Evolutionary conservation across 2,888 invertebrate species (phyloP).

Genomic region (Calephelis perditalis): DNA sequence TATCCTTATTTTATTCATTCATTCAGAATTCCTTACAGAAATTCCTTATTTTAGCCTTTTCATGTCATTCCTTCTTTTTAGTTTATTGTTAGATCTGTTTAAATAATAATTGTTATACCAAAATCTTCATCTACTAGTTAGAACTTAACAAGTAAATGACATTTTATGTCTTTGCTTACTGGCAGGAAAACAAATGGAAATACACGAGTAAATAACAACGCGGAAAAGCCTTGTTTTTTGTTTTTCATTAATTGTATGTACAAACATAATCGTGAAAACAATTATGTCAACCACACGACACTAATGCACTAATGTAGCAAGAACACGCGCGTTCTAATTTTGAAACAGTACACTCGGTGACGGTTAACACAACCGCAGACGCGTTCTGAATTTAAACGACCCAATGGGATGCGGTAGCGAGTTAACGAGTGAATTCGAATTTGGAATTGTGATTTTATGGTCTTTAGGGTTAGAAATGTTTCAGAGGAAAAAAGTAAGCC

Average conservation of each 20-base stretch:
- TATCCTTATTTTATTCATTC: too few relatives aligned
- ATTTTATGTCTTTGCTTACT: too few relatives aligned
- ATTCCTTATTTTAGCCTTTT: too few relatives aligned
- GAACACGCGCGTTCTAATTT: slow-evolving; percentile 38
- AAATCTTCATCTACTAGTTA: too few relatives aligned
- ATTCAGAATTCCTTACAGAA: too few relatives aligned
- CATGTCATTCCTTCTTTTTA: too few relatives aligned
- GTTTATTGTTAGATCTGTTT: too few relatives aligned
- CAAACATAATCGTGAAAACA: slow-evolving; percentile 6
- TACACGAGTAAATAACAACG: too few relatives aligned
- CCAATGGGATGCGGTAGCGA: slow-evolving; percentile 46
- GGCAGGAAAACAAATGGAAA: too few relatives aligned
- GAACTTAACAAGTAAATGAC: too few relatives aligned
- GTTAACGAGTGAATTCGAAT: slow-evolving; percentile 41
- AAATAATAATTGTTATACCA: too few relatives aligned
- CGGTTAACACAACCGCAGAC: slow-evolving; percentile 59
- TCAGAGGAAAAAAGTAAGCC: too few relatives aligned
- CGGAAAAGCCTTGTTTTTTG: neutral
- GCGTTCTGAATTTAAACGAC: slow-evolving; percentile 61
- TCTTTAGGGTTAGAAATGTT: slow-evolving; percentile 4
- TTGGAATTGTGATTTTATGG: slow-evolving; percentile 25
- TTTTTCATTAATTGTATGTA: slow-evolving; percentile 23
- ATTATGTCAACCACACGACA: slow-evolving; percentile 16
- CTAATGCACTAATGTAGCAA: slow-evolving; percentile 18
- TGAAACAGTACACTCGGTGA: slow-evolving; percentile 41